Percentiles rank a stretch among this genome's conserved stretches.
phyloP scores from a whole-genome alignment of 2,113 vertebrate species.

The Salminus brasiliensis region DNA sequence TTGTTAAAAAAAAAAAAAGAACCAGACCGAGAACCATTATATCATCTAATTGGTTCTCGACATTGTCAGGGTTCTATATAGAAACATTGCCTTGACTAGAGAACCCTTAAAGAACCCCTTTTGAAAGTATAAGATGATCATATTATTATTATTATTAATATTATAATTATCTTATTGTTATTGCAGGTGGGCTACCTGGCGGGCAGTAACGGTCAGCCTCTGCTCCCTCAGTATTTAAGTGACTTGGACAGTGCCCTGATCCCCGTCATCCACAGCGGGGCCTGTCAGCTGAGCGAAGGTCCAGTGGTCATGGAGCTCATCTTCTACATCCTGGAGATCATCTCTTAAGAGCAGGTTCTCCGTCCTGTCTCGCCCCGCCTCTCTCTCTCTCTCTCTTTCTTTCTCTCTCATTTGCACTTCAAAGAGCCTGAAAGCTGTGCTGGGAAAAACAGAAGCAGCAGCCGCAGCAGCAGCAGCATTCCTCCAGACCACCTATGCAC shows the following conservation, averaged over 20 bases:
- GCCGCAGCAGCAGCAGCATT: slow-evolving; percentile 68
- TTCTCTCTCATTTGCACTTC: slow-evolving; percentile 83
- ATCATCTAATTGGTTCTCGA: too few relatives aligned
- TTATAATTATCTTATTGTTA: slow-evolving; percentile 48
- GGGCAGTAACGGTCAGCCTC: slow-evolving; percentile 93
- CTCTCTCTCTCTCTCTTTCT: slow-evolving; percentile 12
- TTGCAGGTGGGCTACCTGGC: slow-evolving; percentile 94
- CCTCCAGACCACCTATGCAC: slow-evolving; percentile 90
- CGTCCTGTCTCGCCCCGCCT: slow-evolving; percentile 66
- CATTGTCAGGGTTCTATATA: too few relatives aligned
- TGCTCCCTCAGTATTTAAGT: slow-evolving; percentile 93
- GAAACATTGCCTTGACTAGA: too few relatives aligned
- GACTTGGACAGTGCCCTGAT: slow-evolving; percentile 98
- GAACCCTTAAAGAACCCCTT: too few relatives aligned
- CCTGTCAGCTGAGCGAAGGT: slow-evolving; percentile 94
- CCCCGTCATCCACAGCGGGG: slow-evolving; percentile 95
- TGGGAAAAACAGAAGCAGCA: slow-evolving; percentile 50
- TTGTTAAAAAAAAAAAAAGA: too few relatives aligned
- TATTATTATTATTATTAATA: too few relatives aligned
- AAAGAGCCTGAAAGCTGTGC: slow-evolving; percentile 81
- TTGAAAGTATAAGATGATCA: too few relatives aligned
- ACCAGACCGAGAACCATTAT: too few relatives aligned
- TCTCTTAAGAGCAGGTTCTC: slow-evolving; percentile 81
- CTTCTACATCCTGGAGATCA: slow-evolving; percentile 99
- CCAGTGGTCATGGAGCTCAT: slow-evolving; percentile 96